Evolutionary conservation across 1,140 invertebrate species (phyloP).

Genomic region (Phenacoccus solenopsis): DNA sequence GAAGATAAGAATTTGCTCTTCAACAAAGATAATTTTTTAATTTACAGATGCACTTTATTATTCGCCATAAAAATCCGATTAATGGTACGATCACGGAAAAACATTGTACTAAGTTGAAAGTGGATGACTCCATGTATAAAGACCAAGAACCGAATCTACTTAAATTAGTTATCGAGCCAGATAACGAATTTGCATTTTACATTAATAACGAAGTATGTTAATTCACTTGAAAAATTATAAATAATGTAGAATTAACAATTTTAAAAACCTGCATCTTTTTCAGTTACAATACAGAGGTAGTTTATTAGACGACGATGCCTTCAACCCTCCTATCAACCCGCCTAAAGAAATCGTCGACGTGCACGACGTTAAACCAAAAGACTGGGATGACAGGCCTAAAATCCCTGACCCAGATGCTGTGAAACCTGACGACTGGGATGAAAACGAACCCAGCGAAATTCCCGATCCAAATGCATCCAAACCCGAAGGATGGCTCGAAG

Average conservation of each 20-base stretch:
- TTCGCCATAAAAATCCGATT: slow-evolving; percentile 86
- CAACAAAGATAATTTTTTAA: slow-evolving; percentile 22
- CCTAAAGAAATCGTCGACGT: slow-evolving; percentile 92
- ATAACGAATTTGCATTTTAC: slow-evolving; percentile 64
- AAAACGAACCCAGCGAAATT: slow-evolving; percentile 80
- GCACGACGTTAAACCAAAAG: slow-evolving; percentile 71
- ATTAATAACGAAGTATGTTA: slow-evolving; percentile 50
- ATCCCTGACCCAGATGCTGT: slow-evolving; percentile 74
- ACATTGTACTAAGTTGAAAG: slow-evolving; percentile 79
- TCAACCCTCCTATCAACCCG: slow-evolving; percentile 87
- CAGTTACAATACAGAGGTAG: slow-evolving; percentile 65
- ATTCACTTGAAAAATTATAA: neutral
- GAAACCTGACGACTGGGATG: slow-evolving; percentile 93
- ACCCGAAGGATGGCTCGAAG: slow-evolving; percentile 88
- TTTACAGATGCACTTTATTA: slow-evolving; percentile 85
- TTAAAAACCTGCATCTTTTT: slow-evolving; percentile 15
- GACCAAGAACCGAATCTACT: slow-evolving; percentile 94
- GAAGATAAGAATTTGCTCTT: neutral
- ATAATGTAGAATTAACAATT: neutral
- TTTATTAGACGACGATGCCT: slow-evolving; percentile 81
- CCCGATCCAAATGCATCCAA: slow-evolving; percentile 75
- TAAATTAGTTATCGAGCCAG: slow-evolving; percentile 74
- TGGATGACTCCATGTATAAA: slow-evolving; percentile 54
- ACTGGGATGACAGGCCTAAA: slow-evolving; percentile 97
- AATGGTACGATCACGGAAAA: slow-evolving; percentile 83